A percentile compares a stretch with the other conserved stretches of the same genome.
These are phyloP conservation scores for Lasioglossum vierecki DNA, from an alignment of 2,888 invertebrate species.

Conservation along the genomic window DNA sequence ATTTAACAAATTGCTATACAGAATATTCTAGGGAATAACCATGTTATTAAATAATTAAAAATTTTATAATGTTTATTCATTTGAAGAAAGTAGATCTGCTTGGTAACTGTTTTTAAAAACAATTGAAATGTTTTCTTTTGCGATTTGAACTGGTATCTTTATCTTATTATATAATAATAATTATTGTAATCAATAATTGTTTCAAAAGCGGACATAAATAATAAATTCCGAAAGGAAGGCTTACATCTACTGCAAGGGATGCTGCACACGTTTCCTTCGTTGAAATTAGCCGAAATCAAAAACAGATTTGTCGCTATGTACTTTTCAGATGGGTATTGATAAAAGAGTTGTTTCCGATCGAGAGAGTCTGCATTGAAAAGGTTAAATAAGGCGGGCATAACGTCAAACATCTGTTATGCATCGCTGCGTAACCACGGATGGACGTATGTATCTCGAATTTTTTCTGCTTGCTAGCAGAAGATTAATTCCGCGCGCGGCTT, in stretches of 20 bases:
- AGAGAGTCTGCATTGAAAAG: constrained; percentile 15
- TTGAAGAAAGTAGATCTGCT: too few species aligned
- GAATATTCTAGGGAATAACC: too few species aligned
- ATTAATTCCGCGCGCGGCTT: constrained; percentile 65
- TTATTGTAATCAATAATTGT: too few species aligned
- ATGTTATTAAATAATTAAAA: too few species aligned
- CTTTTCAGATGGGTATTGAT: constrained; percentile 5
- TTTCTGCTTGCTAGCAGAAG: constrained; percentile 47
- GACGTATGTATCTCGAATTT: constrained; percentile 31
- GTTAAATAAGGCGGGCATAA: constrained; percentile 33
- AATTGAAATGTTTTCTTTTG: too few species aligned
- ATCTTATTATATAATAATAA: too few species aligned
- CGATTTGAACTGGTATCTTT: too few species aligned
- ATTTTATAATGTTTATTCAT: too few species aligned
- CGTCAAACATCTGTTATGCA: constrained; percentile 49
- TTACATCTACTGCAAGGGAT: not conserved
- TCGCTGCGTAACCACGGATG: constrained; percentile 43
- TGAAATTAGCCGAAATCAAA: not conserved
- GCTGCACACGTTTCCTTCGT: not conserved
- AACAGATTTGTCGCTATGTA: not conserved
- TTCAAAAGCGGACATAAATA: not conserved
- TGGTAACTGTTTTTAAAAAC: too few species aligned
- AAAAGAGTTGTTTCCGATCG: constrained; percentile 9
- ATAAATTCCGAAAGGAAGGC: not conserved
- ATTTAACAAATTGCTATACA: too few species aligned